phyloP scores from a whole-genome alignment of 2,888 invertebrate species.

The Trichopoda pennipes region DNA sequence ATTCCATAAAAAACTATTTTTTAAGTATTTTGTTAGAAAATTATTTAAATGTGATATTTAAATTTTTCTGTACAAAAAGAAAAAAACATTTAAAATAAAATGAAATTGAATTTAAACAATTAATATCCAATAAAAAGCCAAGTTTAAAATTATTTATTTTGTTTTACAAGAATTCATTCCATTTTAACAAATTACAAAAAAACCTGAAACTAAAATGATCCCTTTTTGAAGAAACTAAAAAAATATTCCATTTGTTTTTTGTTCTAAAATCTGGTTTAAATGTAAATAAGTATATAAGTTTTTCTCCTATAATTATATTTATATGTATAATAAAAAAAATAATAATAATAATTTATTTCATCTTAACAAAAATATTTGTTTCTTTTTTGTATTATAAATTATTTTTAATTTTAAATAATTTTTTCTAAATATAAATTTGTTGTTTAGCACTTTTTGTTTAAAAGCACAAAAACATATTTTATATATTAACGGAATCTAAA shows the following conservation, averaged over 20 bases:
- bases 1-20: constrained; percentile 50
- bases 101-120: neutral
- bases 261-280: neutral
- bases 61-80: constrained; percentile 46
- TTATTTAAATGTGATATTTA: constrained; percentile 65
- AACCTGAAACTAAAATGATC: neutral
- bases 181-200: constrained; percentile 24
- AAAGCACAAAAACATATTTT: constrained; percentile 60
- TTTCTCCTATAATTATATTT: neutral
- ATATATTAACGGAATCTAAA: constrained; percentile 15
- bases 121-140: constrained; percentile 43
- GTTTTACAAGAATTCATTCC: constrained; percentile 39
- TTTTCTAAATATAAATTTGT: constrained; percentile 30
- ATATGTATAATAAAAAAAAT: constrained; percentile 4
- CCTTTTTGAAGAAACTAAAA: neutral
- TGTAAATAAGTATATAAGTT: constrained; percentile 3
- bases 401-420: constrained; percentile 25
- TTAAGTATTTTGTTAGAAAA: constrained; percentile 36
- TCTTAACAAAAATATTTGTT: neutral
- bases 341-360: constrained; percentile 29
- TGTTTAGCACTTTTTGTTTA: constrained; percentile 66
- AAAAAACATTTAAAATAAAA: neutral
- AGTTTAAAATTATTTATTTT: constrained; percentile 48
- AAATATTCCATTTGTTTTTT: constrained; percentile 38
- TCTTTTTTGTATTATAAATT: constrained; percentile 28